phyloP scores from a whole-genome alignment of 2,888 invertebrate species.

The Poecilobothrus nobilitatus region DNA sequence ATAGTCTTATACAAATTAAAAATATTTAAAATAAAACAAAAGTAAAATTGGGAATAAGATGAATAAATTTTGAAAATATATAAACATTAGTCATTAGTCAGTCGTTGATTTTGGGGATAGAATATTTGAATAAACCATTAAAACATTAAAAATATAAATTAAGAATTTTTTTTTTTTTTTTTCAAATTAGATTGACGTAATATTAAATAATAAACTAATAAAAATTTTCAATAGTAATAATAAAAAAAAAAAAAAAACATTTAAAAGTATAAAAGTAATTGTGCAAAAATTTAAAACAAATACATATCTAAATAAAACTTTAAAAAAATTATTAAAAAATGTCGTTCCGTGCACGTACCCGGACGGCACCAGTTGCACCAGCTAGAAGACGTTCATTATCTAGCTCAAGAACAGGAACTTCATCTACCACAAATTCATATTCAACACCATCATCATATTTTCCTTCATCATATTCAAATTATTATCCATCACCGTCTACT shows the following conservation, averaged over 20 bases:
- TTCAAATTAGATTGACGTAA: neutral
- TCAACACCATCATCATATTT: slow-evolving; percentile 25
- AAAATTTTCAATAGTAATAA: neutral
- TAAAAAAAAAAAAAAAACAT: too few species aligned
- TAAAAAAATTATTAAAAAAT: slow-evolving; percentile 26
- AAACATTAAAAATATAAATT: neutral
- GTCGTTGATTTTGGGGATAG: neutral
- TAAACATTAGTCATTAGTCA: neutral
- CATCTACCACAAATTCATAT: slow-evolving; percentile 27
- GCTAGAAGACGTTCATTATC: slow-evolving; percentile 46
- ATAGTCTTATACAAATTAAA: too few species aligned
- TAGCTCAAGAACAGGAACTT: slow-evolving; percentile 44
- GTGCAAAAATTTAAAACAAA: neutral
- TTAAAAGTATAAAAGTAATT: neutral
- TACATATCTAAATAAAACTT: neutral
- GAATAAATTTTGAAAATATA: neutral
- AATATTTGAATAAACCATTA: neutral
- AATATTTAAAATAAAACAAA: too few species aligned
- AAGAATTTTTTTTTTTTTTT: too few species aligned
- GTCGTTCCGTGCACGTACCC: slow-evolving; percentile 44
- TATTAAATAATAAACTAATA: neutral
- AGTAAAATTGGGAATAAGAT: too few species aligned
- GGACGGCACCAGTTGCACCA: slow-evolving; percentile 41
- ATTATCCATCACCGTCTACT: slow-evolving; percentile 26
- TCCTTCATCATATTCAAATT: slow-evolving; percentile 31